A percentile compares a stretch with the other conserved stretches of the same genome.
phyloP scores from a whole-genome alignment of 2,113 vertebrate species.

The Gulo gulo region DNA sequence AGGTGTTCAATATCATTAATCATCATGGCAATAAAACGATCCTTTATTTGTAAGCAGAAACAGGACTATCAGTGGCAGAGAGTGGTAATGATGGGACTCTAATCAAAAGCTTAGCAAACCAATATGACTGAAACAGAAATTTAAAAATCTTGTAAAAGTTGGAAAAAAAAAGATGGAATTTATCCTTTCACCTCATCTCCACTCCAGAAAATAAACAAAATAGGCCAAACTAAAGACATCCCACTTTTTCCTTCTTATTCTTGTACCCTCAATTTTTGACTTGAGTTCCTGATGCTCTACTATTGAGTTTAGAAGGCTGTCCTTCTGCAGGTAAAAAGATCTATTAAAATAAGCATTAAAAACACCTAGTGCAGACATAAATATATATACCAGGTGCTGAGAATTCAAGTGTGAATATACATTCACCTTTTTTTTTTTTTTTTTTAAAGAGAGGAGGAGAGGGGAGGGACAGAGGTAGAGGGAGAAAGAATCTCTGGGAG shows the following conservation, averaged over 20 bases:
- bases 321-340: not conserved
- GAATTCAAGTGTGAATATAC: not conserved
- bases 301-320: not conserved
- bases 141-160: not conserved
- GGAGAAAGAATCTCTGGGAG: not conserved
- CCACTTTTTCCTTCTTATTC: not conserved
- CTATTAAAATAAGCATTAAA: not conserved
- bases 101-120: not conserved
- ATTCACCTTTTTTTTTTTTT: not conserved
- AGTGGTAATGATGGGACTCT: not conserved
- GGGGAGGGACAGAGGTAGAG: not conserved
- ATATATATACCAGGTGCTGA: not conserved
- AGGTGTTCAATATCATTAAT: not conserved
- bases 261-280: not conserved
- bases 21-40: not conserved
- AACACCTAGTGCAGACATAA: not conserved
- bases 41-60: not conserved
- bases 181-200: not conserved
- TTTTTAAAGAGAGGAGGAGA: not conserved
- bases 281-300: not conserved
- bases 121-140: conserved; percentile 31
- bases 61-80: not conserved
- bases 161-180: not conserved
- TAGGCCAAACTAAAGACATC: not conserved
- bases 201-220: not conserved